phyloP scores from a whole-genome alignment of 2,888 invertebrate genomes.

The Myopa testacea region DNA sequence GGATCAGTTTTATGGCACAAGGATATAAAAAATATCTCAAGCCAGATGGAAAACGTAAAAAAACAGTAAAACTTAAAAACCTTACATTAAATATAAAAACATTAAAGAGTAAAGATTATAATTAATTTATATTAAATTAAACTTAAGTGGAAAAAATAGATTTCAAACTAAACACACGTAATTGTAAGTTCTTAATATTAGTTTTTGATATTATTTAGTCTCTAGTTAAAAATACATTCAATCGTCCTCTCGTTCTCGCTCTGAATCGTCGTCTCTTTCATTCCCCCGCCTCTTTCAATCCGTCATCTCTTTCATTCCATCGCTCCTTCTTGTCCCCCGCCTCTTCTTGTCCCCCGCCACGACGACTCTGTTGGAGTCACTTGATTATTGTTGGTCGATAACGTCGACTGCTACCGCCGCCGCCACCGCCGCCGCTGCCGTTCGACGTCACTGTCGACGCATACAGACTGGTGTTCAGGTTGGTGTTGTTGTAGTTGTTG shows the following conservation, averaged over 20 bases:
- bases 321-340: no score
- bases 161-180: no score
- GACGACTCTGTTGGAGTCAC: neutral
- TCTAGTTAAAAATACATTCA: no score
- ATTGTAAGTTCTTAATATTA: no score
- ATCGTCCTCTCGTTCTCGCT: no score
- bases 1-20: constrained; percentile 63
- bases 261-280: no score
- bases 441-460: constrained; percentile 49
- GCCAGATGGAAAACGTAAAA: neutral
- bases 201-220: no score
- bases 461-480: constrained; percentile 59
- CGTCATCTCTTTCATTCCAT: no score
- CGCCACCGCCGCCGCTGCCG: constrained; percentile 30
- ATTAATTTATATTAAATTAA: neutral
- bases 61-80: neutral
- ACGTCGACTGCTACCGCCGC: constrained; percentile 55
- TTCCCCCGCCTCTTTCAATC: no score
- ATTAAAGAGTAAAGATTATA: neutral
- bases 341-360: no score
- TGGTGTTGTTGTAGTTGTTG: constrained; percentile 55
- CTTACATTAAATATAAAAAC: neutral
- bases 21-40: neutral
- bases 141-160: neutral
- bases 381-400: constrained; percentile 45